Evolutionary conservation across 2,888 invertebrate genomes (phyloP), one percentile per base, ranked within the genome.

Genomic region (Drosophila antonietae): DNA sequence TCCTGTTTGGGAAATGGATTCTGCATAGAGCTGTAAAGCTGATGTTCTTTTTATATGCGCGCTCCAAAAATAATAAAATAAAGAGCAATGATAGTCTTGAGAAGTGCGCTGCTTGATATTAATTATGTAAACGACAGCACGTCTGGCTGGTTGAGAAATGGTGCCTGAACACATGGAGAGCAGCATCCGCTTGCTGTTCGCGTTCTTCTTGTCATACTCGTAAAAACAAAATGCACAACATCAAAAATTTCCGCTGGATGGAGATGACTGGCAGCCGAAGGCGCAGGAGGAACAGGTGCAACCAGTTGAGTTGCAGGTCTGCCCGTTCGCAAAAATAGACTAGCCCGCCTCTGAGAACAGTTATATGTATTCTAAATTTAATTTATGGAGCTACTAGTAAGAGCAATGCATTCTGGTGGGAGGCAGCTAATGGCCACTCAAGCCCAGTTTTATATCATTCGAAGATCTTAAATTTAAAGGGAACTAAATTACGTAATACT

Each of bases 221-320:
- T 53, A 63, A 80, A 82, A 67, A 23, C 44, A 62, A 72, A 75
- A 73, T 69, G 70, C 55, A 23, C 46, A 80, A 64, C 62, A 73
- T 82, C 60, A 65, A 70, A 64, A 64, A 53, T 37, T 69, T 65
- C 59, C 55, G 59, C 53, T 53, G 47, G 47, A 52, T 64, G 53
- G 56, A 51, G 56, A 51, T 64, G 66, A 61, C 31, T 37, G 51
- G 35, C 49, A 68, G 57, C 58, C 64, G n/a, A 58, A 71, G 70
- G 73, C 79, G 46, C 72, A 68, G 47, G 67, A 59, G 62, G 59
- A 73, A 67, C 80, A 82, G 80, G 75, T 75, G 80, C 56, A 66
- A 74, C 67, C 70, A 78, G 72, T 73, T 65, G 55, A 51, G 39
- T 9, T 58, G 47, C 43, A 41, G 28, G 15, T 46, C 20, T 43